phyloP scores from a whole-genome alignment of 2,113 vertebrate species.

The Erythrolamprus reginae region DNA sequence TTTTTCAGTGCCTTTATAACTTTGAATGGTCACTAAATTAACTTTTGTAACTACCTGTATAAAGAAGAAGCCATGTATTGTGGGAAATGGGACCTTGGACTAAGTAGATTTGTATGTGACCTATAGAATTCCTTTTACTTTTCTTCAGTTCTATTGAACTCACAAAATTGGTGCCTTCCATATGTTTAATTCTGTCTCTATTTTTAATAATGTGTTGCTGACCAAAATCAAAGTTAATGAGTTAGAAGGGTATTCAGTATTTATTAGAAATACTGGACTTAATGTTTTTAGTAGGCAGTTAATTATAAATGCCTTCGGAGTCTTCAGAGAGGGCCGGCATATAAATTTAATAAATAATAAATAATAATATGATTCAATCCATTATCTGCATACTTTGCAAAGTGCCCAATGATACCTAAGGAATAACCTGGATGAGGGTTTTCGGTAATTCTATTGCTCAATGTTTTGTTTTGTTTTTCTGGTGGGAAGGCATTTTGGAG shows the following conservation, averaged over 20 bases:
- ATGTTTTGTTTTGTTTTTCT: neutral
- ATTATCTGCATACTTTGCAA: slow-evolving; percentile 13
- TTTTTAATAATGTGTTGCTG: neutral
- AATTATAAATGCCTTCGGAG: too few species aligned
- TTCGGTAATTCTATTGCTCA: neutral
- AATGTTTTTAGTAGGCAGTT: slow-evolving; percentile 10
- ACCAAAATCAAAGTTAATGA: neutral
- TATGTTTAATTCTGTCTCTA: too few species aligned
- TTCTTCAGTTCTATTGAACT: neutral
- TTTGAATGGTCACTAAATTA: too few species aligned
- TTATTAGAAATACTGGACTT: neutral
- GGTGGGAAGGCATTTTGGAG: neutral
- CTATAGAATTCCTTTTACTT: too few species aligned
- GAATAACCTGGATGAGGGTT: neutral
- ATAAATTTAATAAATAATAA: too few species aligned
- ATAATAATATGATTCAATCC: neutral
- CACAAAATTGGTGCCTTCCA: neutral
- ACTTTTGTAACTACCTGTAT: too few species aligned
- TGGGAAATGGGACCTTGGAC: too few species aligned
- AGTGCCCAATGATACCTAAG: neutral
- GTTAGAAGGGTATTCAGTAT: neutral
- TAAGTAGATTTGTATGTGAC: too few species aligned
- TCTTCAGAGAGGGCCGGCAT: too few species aligned
- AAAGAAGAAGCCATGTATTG: too few species aligned
- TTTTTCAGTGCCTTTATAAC: too few species aligned